Evolutionary conservation across 2,113 vertebrate genomes (phyloP), one percentile per base, ranked within the genome.

Genomic region (Brevimyrus niger): DNA sequence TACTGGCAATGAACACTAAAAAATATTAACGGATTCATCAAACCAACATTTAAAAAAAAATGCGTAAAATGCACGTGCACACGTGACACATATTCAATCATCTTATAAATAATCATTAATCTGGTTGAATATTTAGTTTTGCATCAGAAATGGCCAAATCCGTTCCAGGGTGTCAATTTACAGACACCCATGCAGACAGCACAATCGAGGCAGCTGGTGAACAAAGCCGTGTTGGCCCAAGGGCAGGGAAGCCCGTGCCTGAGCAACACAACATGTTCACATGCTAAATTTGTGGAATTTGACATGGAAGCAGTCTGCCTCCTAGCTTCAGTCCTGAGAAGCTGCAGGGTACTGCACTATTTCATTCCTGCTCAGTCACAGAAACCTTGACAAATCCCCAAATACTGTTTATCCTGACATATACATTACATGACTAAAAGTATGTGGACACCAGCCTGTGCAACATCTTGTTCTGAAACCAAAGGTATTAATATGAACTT

Each of bases 11-110:
- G 38, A 89, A 84, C 38, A 61, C 19, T 84, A 53, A 85, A 69
- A 89, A 21, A 80, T 69, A 86, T 85, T 23, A 35, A 82, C 48
- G 44, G 69, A 89, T 82, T 89, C 15, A 82, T 89, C 61, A 89
- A 76, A 48, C 53, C 58, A 65, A 93, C 92, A 92, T 88, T 82
- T 83, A 80, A 94, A 95, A 89, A 42, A 2, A 1, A 82, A 42
- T 86, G 84, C n/a, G 47, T 47, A 47, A 80, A 42, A 80, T 80
- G 47, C 85, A 35, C 50, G 87, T 48, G 46, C 87, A 88, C 53
- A 73, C 27, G 87, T 73, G 82, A 47, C 21, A 4, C 82, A 21
- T 84, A 84, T 21, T n/a, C 8, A 84, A 42, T 84, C 44, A 47
- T 19, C 44, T 44, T 84, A 38, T 4, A 44, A 9, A 47, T 47